Evolutionary conservation across 2,113 vertebrate genomes (phyloP).

Genomic region (Globicephala melas): DNA sequence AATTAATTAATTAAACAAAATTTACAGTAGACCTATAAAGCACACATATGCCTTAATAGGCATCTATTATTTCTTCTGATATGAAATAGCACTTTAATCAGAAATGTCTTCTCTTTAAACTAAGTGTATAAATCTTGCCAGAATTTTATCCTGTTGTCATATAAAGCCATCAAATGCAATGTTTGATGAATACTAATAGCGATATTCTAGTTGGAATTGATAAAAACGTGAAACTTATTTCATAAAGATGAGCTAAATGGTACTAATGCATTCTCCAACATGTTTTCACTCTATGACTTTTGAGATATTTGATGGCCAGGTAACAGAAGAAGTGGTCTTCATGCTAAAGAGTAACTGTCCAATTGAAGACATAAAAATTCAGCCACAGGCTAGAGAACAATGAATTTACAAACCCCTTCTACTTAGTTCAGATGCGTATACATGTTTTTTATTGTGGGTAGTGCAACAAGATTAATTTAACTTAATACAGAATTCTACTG

Average conservation of each 20-base stretch:
- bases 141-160: not conserved
- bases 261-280: not conserved
- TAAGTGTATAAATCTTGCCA: not conserved
- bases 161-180: not conserved
- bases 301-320: not conserved
- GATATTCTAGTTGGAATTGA: not conserved
- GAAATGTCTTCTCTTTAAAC: not conserved
- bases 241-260: not conserved
- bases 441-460: not conserved
- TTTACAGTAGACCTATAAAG: not conserved
- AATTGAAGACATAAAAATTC: not conserved
- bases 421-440: not conserved
- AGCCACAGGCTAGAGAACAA: not conserved
- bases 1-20: not conserved
- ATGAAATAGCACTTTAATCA: conserved; percentile 45
- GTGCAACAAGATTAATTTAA: not conserved
- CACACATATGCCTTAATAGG: conserved; percentile 4
- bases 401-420: not conserved
- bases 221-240: not conserved
- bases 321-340: not conserved
- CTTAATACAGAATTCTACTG: not conserved
- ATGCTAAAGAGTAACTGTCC: not conserved
- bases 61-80: conserved; percentile 37
- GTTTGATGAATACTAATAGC: not conserved
- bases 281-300: not conserved